phyloP scores from a whole-genome alignment of 2,113 vertebrate genomes.

The Lepisosteus oculatus region DNA sequence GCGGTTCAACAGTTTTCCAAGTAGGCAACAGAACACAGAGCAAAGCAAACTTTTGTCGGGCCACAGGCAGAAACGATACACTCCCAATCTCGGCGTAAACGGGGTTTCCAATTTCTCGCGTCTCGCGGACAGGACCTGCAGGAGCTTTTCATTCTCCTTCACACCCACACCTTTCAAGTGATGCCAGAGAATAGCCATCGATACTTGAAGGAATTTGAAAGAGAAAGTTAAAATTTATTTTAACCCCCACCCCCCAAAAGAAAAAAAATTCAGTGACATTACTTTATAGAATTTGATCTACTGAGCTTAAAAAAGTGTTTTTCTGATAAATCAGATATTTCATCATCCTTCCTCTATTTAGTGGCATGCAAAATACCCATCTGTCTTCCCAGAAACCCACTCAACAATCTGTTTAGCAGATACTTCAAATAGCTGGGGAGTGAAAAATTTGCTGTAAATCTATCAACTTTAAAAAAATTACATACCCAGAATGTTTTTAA shows the following conservation, averaged over 20 bases:
- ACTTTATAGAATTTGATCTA: constrained; percentile 67
- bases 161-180: constrained; percentile 55
- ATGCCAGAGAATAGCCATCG: constrained; percentile 59
- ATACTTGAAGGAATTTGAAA: constrained; percentile 54
- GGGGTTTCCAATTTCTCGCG: constrained; percentile 22
- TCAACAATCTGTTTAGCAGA: constrained; percentile 73
- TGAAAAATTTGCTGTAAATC: constrained; percentile 64
- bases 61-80: too few relatives aligned
- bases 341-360: constrained; percentile 65
- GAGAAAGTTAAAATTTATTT: constrained; percentile 38
- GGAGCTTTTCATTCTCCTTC: constrained; percentile 41
- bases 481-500: constrained; percentile 56
- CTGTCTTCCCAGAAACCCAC: constrained; percentile 70
- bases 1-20: not conserved
- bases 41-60: too few relatives aligned
- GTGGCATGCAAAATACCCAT: constrained; percentile 62
- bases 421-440: constrained; percentile 69
- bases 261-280: constrained; percentile 56
- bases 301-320: constrained; percentile 55
- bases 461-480: constrained; percentile 51
- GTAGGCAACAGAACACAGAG: too few relatives aligned
- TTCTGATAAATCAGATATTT: constrained; percentile 33
- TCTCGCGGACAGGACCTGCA: constrained; percentile 30
- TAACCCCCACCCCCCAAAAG: constrained; percentile 30
- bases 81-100: not conserved